Percentiles rank a stretch among this genome's conserved stretches.
These are phyloP conservation scores for Melanargia galathea DNA, from an alignment of 2,888 invertebrate genomes.

Conservation along the genomic window DNA sequence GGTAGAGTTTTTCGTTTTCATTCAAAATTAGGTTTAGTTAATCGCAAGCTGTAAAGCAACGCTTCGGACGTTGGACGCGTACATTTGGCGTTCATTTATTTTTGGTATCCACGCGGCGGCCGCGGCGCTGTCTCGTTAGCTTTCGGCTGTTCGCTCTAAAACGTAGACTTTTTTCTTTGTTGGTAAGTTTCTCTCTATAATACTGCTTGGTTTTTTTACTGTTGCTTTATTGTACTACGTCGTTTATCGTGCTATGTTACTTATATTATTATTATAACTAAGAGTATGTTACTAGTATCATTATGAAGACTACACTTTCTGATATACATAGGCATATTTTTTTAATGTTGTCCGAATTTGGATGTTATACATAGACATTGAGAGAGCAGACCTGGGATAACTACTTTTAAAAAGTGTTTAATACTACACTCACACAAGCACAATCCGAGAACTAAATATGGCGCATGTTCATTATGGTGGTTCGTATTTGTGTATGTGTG, in stretches of 20 bases:
- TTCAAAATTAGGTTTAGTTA: constrained; percentile 47
- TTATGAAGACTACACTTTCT: background rate
- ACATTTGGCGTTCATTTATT: constrained; percentile 40
- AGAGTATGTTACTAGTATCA: background rate
- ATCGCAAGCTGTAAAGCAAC: constrained; percentile 43
- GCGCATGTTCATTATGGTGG: no score
- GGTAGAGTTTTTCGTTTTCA: constrained; percentile 44
- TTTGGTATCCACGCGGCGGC: constrained; percentile 29
- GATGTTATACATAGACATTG: no score
- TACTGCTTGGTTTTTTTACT: background rate
- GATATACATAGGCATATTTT: background rate
- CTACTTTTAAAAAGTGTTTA: no score
- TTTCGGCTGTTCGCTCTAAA: constrained; percentile 22
- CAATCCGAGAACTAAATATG: no score
- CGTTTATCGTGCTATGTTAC: background rate
- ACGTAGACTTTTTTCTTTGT: constrained; percentile 11
- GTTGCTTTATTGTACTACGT: background rate
- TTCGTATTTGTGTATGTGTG: no score
- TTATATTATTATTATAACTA: background rate
- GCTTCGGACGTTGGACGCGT: constrained; percentile 37
- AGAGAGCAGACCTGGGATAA: no score
- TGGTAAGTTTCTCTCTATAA: constrained; percentile 31
- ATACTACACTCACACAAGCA: no score
- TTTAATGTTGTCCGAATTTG: background rate
- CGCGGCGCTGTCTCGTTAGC: constrained; percentile 29